Base-by-base conservation (phyloP, 92 coral and sea anemone genomes). In the Porites divaricata region DNA sequence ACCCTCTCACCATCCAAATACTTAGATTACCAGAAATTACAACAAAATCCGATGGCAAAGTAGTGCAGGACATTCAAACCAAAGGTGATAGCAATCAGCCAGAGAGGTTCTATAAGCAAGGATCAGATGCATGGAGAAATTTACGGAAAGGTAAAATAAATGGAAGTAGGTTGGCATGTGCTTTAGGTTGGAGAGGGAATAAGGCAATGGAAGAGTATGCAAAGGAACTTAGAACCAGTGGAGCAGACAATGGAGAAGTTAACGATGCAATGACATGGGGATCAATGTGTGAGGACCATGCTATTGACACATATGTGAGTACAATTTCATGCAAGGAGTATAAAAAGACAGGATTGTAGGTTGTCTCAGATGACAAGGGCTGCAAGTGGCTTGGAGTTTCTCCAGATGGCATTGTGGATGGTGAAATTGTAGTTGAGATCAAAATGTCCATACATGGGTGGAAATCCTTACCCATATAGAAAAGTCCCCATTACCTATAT, bases 381-480 rank as follows among this genome's bases (percentile, higher is more conserved):
- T 3, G 17, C 14, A 23, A 25, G 17, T 77, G 72, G 82, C 69
- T 77, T 61, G 82, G 70, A 6, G 57, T 77, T 63, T 77, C 82
- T 0, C 82, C 82, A 41, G 82, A 77, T 41, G 82, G 82, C 3
- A 63, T 45, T 78, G 88, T 67, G 63, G 59, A 74, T 52, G 35
- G 23, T 58, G 63, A 58, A 16, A 54, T 69, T 53, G 89, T 85
- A 51, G 20, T 85, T 0, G 84, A 85, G 77, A 84, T 84, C 1
- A 84, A 75, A n/a, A 22, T 86, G 88, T 67, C 82, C 83, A 0
- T 85, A 75, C 54, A 85, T 85, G 88, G 75, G 83, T 1, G 83
- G 77, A 24, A 85, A 85, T 16, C 88, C 88, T 24, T 75, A 67
- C 8, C 83, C 81, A 49, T 74, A 83, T 25, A 74, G 76, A 59